phyloP scores from a whole-genome alignment of 2,797 vertebrate species.

The Kryptolebias ocellatus region DNA sequence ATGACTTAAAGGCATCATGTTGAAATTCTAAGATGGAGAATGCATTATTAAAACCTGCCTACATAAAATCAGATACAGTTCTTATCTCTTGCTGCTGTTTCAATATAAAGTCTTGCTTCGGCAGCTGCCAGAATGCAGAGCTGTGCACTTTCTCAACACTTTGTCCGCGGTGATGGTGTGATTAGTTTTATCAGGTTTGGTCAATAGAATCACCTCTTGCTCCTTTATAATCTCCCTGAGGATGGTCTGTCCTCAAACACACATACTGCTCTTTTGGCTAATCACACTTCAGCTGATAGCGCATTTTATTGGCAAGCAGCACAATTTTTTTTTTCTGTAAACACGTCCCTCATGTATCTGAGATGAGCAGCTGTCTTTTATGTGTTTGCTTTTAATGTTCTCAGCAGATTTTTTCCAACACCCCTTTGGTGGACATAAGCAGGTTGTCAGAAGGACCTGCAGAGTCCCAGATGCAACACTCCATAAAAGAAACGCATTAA shows the following conservation, averaged over 20 bases:
- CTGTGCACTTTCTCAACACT: constrained; percentile 40
- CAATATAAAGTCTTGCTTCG: constrained; percentile 42
- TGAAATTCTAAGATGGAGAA: constrained; percentile 43
- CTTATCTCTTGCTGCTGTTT: constrained; percentile 50
- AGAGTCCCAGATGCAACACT: constrained; percentile 19
- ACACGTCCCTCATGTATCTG: constrained; percentile 38
- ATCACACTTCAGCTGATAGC: constrained; percentile 63
- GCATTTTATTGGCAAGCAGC: constrained; percentile 56
- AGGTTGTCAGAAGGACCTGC: constrained; percentile 16
- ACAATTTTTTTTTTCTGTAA: constrained; percentile 27
- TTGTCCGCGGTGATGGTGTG: constrained; percentile 33
- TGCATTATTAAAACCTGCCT: constrained; percentile 62
- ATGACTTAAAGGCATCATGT: constrained; percentile 31
- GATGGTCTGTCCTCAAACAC: constrained; percentile 54
- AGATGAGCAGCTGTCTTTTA: constrained; percentile 63
- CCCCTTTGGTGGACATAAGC: constrained; percentile 17
- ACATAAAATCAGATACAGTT: constrained; percentile 34
- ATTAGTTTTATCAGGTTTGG: constrained; percentile 61
- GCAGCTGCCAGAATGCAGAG: constrained; percentile 35
- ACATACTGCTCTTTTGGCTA: constrained; percentile 40
- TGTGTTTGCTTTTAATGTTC: constrained; percentile 18
- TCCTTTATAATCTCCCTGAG: constrained; percentile 45
- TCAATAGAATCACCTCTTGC: constrained; percentile 69
- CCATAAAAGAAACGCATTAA: constrained; percentile 33
- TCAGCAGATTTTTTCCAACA: constrained; percentile 45